Conservation (phyloP, 2,888 invertebrate genomes). For the Cenopis cana region DNA sequence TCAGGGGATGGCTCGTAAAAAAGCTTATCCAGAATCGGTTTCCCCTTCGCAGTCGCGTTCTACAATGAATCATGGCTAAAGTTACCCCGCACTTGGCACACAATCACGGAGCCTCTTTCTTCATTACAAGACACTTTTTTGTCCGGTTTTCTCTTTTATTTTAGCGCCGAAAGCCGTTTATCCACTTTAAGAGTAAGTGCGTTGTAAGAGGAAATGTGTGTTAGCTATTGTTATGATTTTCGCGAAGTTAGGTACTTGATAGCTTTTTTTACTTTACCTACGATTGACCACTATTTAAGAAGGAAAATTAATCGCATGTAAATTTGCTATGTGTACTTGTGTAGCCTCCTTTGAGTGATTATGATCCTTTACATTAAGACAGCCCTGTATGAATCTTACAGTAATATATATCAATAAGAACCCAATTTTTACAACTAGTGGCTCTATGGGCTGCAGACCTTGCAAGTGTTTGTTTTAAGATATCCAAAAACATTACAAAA, state of each 20-base stretch:
- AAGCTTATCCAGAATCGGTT: slow-evolving; percentile 42
- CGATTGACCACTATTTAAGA: neutral
- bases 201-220: slow-evolving; percentile 50
- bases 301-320: neutral
- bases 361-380: neutral
- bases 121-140: slow-evolving; percentile 61
- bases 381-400: too few species aligned
- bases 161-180: slow-evolving; percentile 56
- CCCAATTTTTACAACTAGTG: too few species aligned
- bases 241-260: slow-evolving; percentile 10
- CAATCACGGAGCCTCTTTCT: slow-evolving; percentile 61
- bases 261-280: slow-evolving; percentile 3
- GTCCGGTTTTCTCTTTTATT: slow-evolving; percentile 52
- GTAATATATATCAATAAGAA: too few species aligned
- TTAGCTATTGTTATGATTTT: slow-evolving; percentile 48
- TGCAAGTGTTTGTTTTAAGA: too few species aligned
- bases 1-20: slow-evolving; percentile 39
- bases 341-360: neutral
- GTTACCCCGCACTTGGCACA: slow-evolving; percentile 63
- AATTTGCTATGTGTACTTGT: neutral
- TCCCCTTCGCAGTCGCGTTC: slow-evolving; percentile 49
- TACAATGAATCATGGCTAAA: slow-evolving; percentile 61
- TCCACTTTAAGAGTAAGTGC: slow-evolving; percentile 53
- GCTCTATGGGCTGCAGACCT: too few species aligned
- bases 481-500: too few species aligned